Evolutionary conservation across 35 echinoderm and acorn worm species (phyloP), one percentile per base, ranked within the genome.

Genomic region (Ophiothrix spiculata): DNA sequence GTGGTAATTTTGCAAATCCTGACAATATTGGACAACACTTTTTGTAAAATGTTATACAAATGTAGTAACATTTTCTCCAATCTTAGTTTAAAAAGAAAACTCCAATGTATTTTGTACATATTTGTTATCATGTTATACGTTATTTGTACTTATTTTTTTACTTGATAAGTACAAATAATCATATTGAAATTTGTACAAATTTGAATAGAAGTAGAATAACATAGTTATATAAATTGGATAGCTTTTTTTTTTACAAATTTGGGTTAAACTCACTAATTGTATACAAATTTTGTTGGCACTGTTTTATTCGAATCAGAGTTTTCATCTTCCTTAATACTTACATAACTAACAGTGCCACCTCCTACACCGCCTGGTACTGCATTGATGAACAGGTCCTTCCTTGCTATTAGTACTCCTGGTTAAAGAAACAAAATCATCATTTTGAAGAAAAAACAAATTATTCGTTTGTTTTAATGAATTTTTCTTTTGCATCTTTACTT

Each of bases 401-500:
- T 98, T n/a, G 95, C 95, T 33, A 98, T 86, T 14, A 98, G 78
- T n/a, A 97, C 75, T n/a, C 95, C 95, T 93, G n/a, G n/a, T n/a
- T n/a, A n/a, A n/a, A n/a, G n/a, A n/a, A n/a, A n/a, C n/a, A n/a
- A n/a, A n/a, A n/a, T n/a, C n/a, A n/a, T n/a, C n/a, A n/a, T n/a
- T n/a, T n/a, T n/a, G n/a, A n/a, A n/a, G n/a, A n/a, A n/a, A n/a
- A n/a, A n/a, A n/a, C n/a, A n/a, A n/a, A n/a, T n/a, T n/a, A n/a
- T n/a, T n/a, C n/a, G n/a, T n/a, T n/a, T n/a, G n/a, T n/a, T n/a
- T n/a, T n/a, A n/a, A n/a, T n/a, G n/a, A n/a, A n/a, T n/a, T n/a
- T n/a, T n/a, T n/a, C n/a, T n/a, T n/a, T n/a, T n/a, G n/a, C n/a
- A n/a, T n/a, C n/a, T n/a, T n/a, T n/a, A n/a, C n/a, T n/a, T n/a